Conservation (phyloP, 2,113 vertebrate species). For the cat (Felis catus) region DNA sequence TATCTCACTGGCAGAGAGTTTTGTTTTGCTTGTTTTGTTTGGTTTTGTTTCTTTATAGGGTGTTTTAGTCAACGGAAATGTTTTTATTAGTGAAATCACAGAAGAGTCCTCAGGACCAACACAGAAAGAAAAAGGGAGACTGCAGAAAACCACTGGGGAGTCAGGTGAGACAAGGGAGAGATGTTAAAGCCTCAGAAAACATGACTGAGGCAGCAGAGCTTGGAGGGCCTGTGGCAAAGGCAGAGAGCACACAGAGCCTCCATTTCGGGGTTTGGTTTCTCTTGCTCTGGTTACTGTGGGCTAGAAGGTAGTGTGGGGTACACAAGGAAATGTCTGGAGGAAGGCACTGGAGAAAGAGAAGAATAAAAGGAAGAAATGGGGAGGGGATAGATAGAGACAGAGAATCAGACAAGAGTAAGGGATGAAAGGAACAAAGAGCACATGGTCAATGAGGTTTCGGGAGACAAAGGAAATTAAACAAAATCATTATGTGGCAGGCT, state of each 20-base stretch:
- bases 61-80: background rate
- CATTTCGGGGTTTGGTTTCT: background rate
- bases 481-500: background rate
- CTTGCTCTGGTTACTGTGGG: background rate
- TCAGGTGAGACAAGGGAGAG: background rate
- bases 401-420: background rate
- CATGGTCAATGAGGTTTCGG: background rate
- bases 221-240: background rate
- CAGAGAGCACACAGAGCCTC: background rate
- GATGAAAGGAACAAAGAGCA: background rate
- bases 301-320: background rate
- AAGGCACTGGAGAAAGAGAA: background rate
- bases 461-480: conserved; percentile 34
- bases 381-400: background rate
- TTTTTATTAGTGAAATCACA: background rate
- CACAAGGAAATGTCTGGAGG: background rate
- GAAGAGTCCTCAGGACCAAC: background rate
- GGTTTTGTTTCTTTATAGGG: background rate
- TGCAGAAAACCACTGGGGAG: background rate
- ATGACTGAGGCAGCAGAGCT: background rate
- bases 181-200: background rate
- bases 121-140: background rate
- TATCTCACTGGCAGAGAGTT: background rate
- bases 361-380: background rate
- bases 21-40: background rate